phyloP scores from a whole-genome alignment of 2,113 vertebrate species.

The Daphoenositta chrysoptera region DNA sequence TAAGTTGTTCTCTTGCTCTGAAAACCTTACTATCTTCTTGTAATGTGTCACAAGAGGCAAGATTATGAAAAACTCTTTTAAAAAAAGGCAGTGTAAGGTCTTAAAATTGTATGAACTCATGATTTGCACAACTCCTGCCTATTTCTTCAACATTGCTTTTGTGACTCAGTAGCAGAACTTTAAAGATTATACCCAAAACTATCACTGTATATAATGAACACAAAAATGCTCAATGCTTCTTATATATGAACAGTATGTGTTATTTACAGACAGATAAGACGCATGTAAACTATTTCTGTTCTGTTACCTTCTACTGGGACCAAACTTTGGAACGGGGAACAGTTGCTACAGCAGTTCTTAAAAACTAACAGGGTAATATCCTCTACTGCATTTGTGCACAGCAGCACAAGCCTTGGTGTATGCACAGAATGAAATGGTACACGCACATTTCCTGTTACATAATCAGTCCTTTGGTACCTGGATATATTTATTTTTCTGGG shows the following conservation, averaged over 20 bases:
- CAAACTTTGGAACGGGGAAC: background rate
- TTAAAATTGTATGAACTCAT: background rate
- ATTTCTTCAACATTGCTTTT: background rate
- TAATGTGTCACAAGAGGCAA: background rate
- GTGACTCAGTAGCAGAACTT: background rate
- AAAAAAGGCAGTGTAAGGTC: background rate
- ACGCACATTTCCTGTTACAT: background rate
- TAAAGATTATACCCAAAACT: background rate
- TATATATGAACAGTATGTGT: background rate
- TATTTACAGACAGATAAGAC: background rate
- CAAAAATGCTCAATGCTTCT: background rate
- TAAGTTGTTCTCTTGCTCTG: background rate
- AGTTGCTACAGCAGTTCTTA: background rate
- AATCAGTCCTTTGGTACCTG: background rate
- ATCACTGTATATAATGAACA: background rate
- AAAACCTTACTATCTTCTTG: background rate
- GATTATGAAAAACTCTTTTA: background rate
- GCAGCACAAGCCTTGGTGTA: background rate
- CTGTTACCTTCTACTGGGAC: background rate
- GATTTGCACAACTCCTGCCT: background rate
- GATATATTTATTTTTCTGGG: background rate
- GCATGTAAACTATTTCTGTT: background rate
- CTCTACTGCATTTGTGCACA: background rate
- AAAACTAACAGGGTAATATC: background rate
- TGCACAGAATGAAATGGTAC: background rate